Evolutionary conservation across 1,140 invertebrate genomes (phyloP).

Genomic region (Brachionus paranguensis): DNA sequence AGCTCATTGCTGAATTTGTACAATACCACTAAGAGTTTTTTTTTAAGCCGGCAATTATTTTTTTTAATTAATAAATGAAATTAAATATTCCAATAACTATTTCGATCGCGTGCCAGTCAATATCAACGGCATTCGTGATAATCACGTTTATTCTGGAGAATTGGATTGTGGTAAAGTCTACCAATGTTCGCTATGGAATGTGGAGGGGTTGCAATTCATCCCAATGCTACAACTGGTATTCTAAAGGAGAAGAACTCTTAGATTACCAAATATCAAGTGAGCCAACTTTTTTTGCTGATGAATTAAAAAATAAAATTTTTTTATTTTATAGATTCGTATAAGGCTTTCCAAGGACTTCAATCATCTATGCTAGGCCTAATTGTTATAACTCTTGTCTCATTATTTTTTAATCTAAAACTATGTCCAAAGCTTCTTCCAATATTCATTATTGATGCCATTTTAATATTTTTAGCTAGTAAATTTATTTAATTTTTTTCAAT

Average conservation of each 20-base stretch:
- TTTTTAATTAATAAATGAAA: conserved; percentile 15
- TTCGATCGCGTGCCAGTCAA: not conserved
- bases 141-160: conserved; percentile 34
- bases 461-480: conserved; percentile 25
- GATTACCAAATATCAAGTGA: not conserved
- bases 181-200: conserved; percentile 16
- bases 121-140: conserved; percentile 5
- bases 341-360: conserved; percentile 30
- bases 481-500: not conserved
- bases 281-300: not conserved
- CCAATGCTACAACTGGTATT: not conserved
- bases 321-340: not conserved
- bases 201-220: not conserved
- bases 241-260: not conserved
- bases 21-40: not conserved
- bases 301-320: not conserved
- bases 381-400: conserved; percentile 18
- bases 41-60: not conserved
- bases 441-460: conserved; percentile 8
- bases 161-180: not conserved
- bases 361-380: not conserved
- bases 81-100: conserved; percentile 17
- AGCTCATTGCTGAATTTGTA: not conserved
- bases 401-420: conserved; percentile 9
- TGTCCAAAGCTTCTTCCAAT: not conserved